Evolutionary conservation across 2,888 invertebrate species (phyloP).

Genomic region (Xestia ashworthii): DNA sequence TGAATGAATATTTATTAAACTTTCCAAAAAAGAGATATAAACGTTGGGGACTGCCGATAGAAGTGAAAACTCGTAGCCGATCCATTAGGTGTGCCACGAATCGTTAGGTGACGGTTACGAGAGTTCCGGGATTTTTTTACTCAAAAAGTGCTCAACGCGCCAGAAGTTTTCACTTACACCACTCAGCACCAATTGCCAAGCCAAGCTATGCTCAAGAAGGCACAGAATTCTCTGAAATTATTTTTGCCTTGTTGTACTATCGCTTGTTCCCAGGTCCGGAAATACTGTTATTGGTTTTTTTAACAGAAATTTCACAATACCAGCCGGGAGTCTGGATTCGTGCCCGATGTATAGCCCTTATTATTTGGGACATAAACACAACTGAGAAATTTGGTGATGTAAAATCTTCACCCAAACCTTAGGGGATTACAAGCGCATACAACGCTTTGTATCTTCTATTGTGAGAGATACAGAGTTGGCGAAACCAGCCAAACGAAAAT

Average conservation of each 20-base stretch:
- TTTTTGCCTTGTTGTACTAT: neutral
- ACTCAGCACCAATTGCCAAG: neutral
- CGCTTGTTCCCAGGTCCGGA: no score
- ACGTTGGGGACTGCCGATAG: no score
- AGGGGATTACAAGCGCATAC: neutral
- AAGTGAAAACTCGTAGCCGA: no score
- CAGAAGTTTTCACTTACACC: no score
- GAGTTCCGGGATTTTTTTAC: no score
- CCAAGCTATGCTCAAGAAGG: neutral
- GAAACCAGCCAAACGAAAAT: neutral
- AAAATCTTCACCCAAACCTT: neutral
- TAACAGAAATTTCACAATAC: neutral
- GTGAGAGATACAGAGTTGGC: no score
- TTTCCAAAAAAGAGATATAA: neutral
- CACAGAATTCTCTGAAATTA: neutral
- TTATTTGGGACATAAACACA: neutral
- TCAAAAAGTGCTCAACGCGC: no score
- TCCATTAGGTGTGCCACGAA: no score
- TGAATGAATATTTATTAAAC: constrained; percentile 17
- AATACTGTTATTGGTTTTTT: neutral
- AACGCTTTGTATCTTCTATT: neutral
- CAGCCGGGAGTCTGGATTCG: neutral
- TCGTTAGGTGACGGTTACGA: no score
- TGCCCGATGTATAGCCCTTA: neutral
- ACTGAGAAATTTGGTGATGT: neutral